A percentile compares a stretch with the other conserved stretches of the same genome.
phyloP scores from a whole-genome alignment of 2,888 invertebrate genomes.

The Zonitis immaculata region DNA sequence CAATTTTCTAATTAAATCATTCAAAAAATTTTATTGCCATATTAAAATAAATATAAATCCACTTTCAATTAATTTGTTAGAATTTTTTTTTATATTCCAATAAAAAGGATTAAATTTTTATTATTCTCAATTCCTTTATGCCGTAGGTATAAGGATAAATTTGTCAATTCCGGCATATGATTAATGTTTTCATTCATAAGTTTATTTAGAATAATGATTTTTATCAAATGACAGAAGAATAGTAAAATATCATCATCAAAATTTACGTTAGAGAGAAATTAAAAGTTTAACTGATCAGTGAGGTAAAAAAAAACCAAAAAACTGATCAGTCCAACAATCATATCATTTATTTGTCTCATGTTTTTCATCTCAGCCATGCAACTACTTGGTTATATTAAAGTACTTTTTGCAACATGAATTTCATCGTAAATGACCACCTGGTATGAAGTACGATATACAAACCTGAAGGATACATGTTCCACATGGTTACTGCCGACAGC shows the following conservation, averaged over 20 bases:
- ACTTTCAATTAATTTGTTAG: not conserved
- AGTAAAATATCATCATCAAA: not conserved
- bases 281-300: not conserved
- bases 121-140: slow-evolving; percentile 22
- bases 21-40: not conserved
- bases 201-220: slow-evolving; percentile 5
- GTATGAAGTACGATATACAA: slow-evolving; percentile 11
- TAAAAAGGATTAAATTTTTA: not conserved
- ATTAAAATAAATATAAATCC: not conserved
- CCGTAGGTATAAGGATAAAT: slow-evolving; percentile 30
- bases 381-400: not conserved
- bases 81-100: too few species aligned
- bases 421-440: slow-evolving; percentile 17
- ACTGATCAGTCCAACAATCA: not conserved
- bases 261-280: not conserved
- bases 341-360: too few species aligned
- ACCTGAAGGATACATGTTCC: slow-evolving; percentile 7
- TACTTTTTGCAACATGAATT: not conserved
- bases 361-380: too few species aligned
- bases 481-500: slow-evolving; percentile 16
- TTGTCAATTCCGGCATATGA: slow-evolving; percentile 33
- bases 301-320: not conserved
- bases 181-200: slow-evolving; percentile 31
- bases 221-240: slow-evolving; percentile 1
- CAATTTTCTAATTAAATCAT: not conserved